Evolutionary conservation across 2,113 vertebrate species (phyloP).

Genomic region (Halichoerus grypus): DNA sequence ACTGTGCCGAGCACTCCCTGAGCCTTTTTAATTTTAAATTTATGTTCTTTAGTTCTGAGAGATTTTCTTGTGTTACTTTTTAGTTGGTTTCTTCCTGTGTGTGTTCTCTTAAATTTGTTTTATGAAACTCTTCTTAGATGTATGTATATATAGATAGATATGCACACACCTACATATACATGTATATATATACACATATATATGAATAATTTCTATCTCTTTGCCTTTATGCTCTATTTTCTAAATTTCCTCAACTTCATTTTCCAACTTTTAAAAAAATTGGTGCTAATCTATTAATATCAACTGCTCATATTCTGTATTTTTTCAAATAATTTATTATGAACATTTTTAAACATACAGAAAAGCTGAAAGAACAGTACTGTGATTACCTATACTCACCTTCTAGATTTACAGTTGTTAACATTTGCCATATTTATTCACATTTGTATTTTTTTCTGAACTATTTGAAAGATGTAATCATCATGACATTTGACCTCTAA

Average conservation of each 20-base stretch:
- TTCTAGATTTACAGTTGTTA: neutral
- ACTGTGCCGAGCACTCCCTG: neutral
- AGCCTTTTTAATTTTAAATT: neutral
- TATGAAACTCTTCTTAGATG: neutral
- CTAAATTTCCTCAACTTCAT: neutral
- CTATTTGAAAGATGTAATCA: neutral
- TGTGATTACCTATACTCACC: neutral
- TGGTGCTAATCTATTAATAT: neutral
- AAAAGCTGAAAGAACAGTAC: neutral
- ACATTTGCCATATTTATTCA: neutral
- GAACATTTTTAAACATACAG: neutral
- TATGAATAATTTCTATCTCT: neutral
- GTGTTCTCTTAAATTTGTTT: neutral
- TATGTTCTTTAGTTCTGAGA: neutral
- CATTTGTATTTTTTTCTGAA: neutral
- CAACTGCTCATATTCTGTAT: neutral
- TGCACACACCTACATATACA: neutral
- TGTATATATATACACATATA: neutral
- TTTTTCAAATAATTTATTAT: neutral
- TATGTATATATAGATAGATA: neutral
- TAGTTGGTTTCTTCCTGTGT: neutral
- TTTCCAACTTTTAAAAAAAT: neutral
- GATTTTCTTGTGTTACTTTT: neutral
- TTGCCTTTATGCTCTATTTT: neutral
- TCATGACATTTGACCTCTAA: neutral